Percentiles rank a stretch among this genome's conserved stretches.
Conservation (phyloP, 2,797 vertebrate genomes). For the Phyllotis vaccarum region DNA sequence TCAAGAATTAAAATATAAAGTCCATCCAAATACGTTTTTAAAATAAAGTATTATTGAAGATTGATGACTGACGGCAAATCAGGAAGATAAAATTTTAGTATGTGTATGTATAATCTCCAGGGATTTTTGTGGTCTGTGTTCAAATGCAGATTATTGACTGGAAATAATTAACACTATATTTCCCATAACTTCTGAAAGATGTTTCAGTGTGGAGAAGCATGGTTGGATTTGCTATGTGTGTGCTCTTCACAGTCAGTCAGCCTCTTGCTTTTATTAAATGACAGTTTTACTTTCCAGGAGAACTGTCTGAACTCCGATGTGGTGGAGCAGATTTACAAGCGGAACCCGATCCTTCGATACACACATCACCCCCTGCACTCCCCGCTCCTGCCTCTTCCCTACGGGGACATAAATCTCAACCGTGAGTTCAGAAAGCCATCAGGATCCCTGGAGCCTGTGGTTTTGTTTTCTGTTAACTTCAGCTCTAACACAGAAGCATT, state of each 20-base stretch:
- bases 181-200: not conserved
- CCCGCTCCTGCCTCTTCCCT: conserved; percentile 95
- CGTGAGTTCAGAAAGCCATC: conserved; percentile 85
- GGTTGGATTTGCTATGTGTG: accelerated
- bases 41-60: not conserved
- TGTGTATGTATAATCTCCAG: not conserved
- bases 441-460: accelerated
- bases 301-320: conserved; percentile 97
- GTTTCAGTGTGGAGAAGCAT: accelerated
- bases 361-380: conserved; percentile 96
- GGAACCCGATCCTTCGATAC: conserved; percentile 98
- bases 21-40: not conserved
- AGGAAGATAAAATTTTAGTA: not conserved
- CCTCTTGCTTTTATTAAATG: not conserved
- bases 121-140: not conserved
- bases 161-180: not conserved
- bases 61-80: not conserved
- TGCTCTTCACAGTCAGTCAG: not conserved
- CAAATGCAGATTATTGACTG: not conserved
- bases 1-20: not conserved
- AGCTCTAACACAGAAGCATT: accelerated
- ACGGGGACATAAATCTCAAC: conserved; percentile 95
- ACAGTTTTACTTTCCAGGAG: conserved; percentile 89
- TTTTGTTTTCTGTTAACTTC: not conserved
- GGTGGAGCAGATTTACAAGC: conserved; percentile 98